Evolutionary conservation across 1,140 invertebrate genomes (phyloP).

Genomic region (Nasonia vitripennis): DNA sequence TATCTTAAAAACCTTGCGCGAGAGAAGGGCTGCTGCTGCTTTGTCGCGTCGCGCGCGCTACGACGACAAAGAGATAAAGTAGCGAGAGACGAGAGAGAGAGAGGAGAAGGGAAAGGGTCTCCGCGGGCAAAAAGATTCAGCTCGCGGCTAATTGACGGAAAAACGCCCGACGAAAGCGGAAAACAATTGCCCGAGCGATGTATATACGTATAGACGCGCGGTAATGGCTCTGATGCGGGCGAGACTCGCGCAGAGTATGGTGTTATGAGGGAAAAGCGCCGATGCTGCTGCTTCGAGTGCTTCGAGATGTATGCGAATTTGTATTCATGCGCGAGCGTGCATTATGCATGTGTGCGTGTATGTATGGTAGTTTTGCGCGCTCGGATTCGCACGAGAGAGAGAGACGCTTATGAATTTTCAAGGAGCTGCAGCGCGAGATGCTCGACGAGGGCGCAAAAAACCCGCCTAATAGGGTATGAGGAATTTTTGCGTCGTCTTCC

Average conservation of each 20-base stretch:
- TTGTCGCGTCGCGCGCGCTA: neutral
- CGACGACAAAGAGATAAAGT: constrained; percentile 45
- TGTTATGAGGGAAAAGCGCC: neutral
- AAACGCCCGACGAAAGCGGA: constrained; percentile 44
- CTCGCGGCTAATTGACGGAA: constrained; percentile 47
- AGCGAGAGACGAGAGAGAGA: neutral
- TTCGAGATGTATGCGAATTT: constrained; percentile 22
- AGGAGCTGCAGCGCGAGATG: neutral
- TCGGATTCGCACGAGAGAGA: constrained; percentile 22
- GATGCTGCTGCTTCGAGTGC: neutral
- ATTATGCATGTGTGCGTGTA: constrained; percentile 37
- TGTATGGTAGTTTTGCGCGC: neutral
- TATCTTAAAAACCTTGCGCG: constrained; percentile 42
- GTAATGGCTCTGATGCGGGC: too few species aligned
- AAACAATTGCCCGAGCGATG: constrained; percentile 40
- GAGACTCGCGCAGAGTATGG: too few species aligned
- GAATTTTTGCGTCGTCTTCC: too few species aligned
- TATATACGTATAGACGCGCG: neutral
- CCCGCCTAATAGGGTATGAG: too few species aligned
- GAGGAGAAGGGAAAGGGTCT: neutral
- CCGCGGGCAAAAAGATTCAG: constrained; percentile 19
- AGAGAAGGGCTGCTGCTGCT: neutral
- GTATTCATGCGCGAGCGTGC: constrained; percentile 23
- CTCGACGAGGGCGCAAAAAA: neutral
- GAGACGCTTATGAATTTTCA: constrained; percentile 46